Evolutionary conservation across 1,140 invertebrate species (phyloP), one percentile per base, ranked within the genome.

Genomic region (Eupeodes corollae): DNA sequence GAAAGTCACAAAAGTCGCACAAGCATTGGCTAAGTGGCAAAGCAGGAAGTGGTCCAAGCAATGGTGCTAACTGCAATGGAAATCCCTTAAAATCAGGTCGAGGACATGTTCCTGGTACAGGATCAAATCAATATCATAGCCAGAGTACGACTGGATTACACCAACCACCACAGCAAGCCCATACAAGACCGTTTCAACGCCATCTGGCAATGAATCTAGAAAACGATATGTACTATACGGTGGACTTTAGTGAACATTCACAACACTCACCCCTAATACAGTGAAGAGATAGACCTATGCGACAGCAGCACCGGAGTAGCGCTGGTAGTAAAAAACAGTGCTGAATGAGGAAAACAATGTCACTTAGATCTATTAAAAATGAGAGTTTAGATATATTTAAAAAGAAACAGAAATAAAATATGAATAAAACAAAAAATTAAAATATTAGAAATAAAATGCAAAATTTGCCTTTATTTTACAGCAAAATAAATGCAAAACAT

Each of bases 191-290:
- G 49, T 68, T 54, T 49, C 68, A 58, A 30, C 70, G 75, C 30
- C 66, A 73, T 38, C 62, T 80, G 53, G 79, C 80, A 60, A 77
- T 77, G 58, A 73, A 66, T 52, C 52, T 68, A 31, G 65, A 68
- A 55, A 68, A 78, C 30, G 80, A 82, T 51, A 79, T 82, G 78
- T 82, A 81, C 67, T 82, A 80, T 70, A 80, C 79, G 26, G 71
- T 82, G 50, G 80, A 82, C 67, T 80, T 82, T 69, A 80, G 78
- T 59, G 79, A 82, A 68, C 63, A 63, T 35, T 80, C 77, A 55
- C 80, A 81, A 64, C 78, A 75, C 57, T 80, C 79, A 16, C 80
- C 80, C 6, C 71, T 82, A 53, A 82, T 82, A 56, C 79, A 81
- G 74, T 82, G 63, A 66, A 56, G 52, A 40, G 32, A 26, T 35